phyloP scores from a whole-genome alignment of 2,113 vertebrate genomes.

The Hypocryptadius cinnamomeus region DNA sequence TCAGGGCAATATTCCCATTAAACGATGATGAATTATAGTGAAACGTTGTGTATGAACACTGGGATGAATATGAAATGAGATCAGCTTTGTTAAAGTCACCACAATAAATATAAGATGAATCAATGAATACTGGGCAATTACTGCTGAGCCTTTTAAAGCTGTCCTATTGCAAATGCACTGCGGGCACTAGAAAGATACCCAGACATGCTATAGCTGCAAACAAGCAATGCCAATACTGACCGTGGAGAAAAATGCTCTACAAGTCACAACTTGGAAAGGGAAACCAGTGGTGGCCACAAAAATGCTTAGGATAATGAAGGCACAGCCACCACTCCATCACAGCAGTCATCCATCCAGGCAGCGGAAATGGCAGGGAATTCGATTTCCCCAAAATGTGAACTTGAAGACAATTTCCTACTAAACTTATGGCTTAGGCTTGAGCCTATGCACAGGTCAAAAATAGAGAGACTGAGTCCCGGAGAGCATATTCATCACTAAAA shows the following conservation, averaged over 20 bases:
- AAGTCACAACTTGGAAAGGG: neutral
- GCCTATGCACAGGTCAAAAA: neutral
- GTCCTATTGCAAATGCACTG: neutral
- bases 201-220: neutral
- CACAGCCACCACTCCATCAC: neutral
- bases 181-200: neutral
- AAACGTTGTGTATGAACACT: neutral
- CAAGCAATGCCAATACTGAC: neutral
- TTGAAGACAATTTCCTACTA: neutral
- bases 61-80: neutral
- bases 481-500: neutral
- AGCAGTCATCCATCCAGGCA: neutral
- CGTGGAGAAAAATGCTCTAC: neutral
- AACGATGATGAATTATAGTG: neutral
- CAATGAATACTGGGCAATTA: neutral
- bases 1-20: neutral
- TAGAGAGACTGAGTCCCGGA: neutral
- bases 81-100: neutral
- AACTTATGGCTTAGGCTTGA: neutral
- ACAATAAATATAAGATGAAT: neutral
- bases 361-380: accelerated
- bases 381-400: neutral
- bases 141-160: neutral
- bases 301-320: neutral
- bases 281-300: neutral